Base-by-base conservation (phyloP, 2,888 invertebrate species). In the Melieria picta region DNA sequence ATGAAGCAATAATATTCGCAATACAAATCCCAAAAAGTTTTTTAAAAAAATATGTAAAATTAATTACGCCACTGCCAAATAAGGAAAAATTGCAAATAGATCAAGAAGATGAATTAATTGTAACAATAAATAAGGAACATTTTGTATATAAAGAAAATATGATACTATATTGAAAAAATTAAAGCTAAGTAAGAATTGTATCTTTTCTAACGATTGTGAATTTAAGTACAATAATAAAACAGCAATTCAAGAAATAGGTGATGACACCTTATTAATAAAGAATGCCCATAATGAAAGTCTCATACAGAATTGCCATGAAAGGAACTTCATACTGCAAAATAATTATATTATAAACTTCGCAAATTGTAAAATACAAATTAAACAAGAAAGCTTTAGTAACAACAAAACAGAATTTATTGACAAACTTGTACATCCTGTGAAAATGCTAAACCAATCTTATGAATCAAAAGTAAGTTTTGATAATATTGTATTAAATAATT, bases 11-110 rank as follows among this genome's bases (percentile, higher is more conserved):
- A 7, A 11, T 57, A 47, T 7, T 65, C 46, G 57, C 65, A 57
- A 65, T 65, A 16, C 7, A 65, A 16, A 46, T 57, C 5, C 13
- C 65, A 11, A 65, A 43, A 43, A 65, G 16, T 48, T 65, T 50
- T 55, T 48, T 65, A 43, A 56, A n/a, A 11, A 48, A 57, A n/a
- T 30, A 60, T 71, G 10, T 70, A 10, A 70, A 65, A 30, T 46
- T 70, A 52, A 60, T 65, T 7, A 48, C 16, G 58, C 60, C 70
- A 13, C 47, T 65, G 46, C 65, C 70, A 65, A 70, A 65, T 45
- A 55, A 13, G n/a, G 60, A 45, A 7, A 60, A 71, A 30, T 55
- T 65, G 55, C 30, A 65, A 65, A 46, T 60, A 50, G 61, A 71
- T 11, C 43, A 47, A 50, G 43, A 61, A 16, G 42, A 52, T 30